Evolutionary conservation across 2,888 invertebrate genomes (phyloP), one percentile per base, ranked within the genome.

Genomic region (Muscina levida): DNA sequence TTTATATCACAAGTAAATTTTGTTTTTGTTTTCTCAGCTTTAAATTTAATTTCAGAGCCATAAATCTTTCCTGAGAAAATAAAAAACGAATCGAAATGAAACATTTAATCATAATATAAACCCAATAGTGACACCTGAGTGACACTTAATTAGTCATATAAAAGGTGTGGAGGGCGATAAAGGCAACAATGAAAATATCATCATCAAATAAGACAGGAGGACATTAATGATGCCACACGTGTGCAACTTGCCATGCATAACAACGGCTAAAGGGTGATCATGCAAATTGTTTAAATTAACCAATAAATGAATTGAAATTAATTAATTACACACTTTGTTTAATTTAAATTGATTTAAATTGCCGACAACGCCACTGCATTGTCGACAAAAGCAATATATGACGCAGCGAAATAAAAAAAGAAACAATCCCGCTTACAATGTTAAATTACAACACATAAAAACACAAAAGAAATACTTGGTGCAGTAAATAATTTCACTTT

Each of bases 71-170:
- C n/a, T n/a, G n/a, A n/a, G n/a, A n/a, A n/a, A n/a, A n/a, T n/a
- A n/a, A n/a, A n/a, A n/a, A n/a, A n/a, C n/a, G n/a, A n/a, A n/a
- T n/a, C n/a, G n/a, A n/a, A n/a, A n/a, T n/a, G 2, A 44, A 44
- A 48, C 31, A 51, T 66, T 74, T 67, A 67, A 66, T 74, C 70
- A 67, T 75, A 75, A 59, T 19, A n/a, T 53, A 75, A 65, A 39
- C 19, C 22, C 59, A 19, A 19, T 5, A 31, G 22, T 37, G 62
- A 71, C 66, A 31, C 26, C 19, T 79, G 53, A 71, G 59, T 79
- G 75, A 76, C 72, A 73, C 42, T 70, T 76, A 68, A 70, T 73
- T 72, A 73, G 48, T 70, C 31, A 68, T 57, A 65, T 75, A 53
- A 72, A 53, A 57, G 48, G 24, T n/a, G n/a, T n/a, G n/a, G n/a